Percentiles rank a stretch among this genome's conserved stretches.
These are phyloP conservation scores for Drosophila gaucha DNA, from an alignment of 2,888 invertebrate genomes.

Conservation along the genomic window DNA sequence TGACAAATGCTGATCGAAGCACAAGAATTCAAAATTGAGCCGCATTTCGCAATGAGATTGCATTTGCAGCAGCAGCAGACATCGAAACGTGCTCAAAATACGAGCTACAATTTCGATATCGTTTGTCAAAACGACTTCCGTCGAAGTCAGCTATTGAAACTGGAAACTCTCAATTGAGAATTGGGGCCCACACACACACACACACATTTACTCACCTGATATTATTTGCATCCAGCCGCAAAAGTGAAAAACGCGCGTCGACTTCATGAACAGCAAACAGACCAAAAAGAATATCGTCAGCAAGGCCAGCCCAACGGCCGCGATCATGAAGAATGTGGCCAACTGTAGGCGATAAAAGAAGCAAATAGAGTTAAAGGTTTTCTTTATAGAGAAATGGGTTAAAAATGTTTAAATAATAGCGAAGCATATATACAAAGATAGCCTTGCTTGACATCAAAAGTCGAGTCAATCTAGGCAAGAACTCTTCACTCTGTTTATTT, in stretches of 20 bases:
- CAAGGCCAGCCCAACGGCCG: constrained; percentile 93
- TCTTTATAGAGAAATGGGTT: neutral
- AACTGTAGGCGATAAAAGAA: constrained; percentile 84
- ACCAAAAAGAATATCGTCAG: constrained; percentile 95
- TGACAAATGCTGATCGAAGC: constrained; percentile 45
- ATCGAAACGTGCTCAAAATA: constrained; percentile 47
- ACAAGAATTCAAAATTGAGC: constrained; percentile 20
- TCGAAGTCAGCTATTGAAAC: constrained; percentile 17
- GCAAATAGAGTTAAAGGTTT: neutral
- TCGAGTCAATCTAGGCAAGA: too few relatives aligned
- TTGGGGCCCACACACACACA: constrained; percentile 3
- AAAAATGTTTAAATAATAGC: neutral
- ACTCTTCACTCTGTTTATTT: too few relatives aligned
- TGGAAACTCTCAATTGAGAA: constrained; percentile 21
- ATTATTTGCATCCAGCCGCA: constrained; percentile 98
- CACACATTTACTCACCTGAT: constrained; percentile 89
- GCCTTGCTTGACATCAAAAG: neutral
- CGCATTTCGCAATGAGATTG: constrained; percentile 31
- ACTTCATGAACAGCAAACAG: constrained; percentile 96
- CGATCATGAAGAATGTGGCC: constrained; percentile 94
- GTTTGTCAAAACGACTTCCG: constrained; percentile 35
- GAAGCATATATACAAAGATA: too few relatives aligned
- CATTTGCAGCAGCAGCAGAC: constrained; percentile 19
- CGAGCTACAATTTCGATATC: constrained; percentile 31
- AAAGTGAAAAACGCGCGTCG: constrained; percentile 95